Conservation (phyloP, 2,888 invertebrate species). For the Ornithoptera alexandrae region DNA sequence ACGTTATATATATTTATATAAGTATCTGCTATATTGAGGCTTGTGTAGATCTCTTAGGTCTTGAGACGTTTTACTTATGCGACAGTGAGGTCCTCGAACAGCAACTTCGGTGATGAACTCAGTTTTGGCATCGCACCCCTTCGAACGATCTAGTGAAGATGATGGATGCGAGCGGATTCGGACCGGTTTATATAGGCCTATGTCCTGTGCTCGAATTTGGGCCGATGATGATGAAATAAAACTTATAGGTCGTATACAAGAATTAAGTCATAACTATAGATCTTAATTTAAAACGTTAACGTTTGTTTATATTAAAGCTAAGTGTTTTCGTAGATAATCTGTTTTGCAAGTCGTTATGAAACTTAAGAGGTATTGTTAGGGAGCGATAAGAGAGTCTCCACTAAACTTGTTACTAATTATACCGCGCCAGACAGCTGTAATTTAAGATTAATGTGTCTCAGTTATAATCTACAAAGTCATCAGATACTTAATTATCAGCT, state of each 20-base stretch:
- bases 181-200: too few species aligned
- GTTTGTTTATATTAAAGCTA: background rate
- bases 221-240: too few species aligned
- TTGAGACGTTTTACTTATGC: too few species aligned
- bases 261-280: background rate
- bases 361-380: conserved; percentile 14
- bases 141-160: too few species aligned
- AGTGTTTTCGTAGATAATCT: conserved; percentile 10
- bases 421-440: conserved; percentile 5
- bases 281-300: background rate
- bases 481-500: background rate
- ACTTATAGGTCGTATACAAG: background rate
- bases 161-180: too few species aligned
- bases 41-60: too few species aligned
- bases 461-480: conserved; percentile 14
- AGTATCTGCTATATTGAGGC: too few species aligned
- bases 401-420: conserved; percentile 16
- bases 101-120: too few species aligned
- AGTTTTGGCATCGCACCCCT: too few species aligned
- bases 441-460: conserved; percentile 8
- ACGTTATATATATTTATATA: too few species aligned
- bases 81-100: too few species aligned
- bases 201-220: too few species aligned
- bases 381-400: conserved; percentile 7
- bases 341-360: conserved; percentile 16